Evolutionary conservation across 2,888 invertebrate species (phyloP), one percentile per base, ranked within the genome.

Genomic region (Meiosimyza platycephala): DNA sequence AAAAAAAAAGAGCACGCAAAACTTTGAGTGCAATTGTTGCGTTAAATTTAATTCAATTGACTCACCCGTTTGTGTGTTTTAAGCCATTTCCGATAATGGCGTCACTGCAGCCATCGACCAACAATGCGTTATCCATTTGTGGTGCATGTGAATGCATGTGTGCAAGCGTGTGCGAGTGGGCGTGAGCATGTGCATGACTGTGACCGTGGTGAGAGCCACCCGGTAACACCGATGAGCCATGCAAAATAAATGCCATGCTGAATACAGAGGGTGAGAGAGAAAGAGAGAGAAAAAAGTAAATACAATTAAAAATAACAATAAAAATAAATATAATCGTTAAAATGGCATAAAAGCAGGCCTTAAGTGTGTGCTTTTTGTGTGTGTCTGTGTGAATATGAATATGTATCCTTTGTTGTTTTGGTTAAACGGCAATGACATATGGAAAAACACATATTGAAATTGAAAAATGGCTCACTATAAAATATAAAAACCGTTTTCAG

Each of bases 211-310:
- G 89, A 87, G 12, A 89, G 86, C 68, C 76, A 73, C 66, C 68
- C 66, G 77, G 74, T 64, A 74, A 71, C 71, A 87, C 88, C 74
- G 91, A 91, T 76, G 91, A 90, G 4, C 93, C 93, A 83, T 95
- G 95, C 74, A 96, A 89, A 73, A 95, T 92, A 59, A 92, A 88
- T 48, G 94, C 95, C 90, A 96, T 93, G 75, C 93, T 94, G 84
- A 59, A 88, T 1, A 40, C 1, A 88, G 79, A 87, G 78, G 72
- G 60, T 63, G 72, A 67, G 47, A 73, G 72, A 28, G 52, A 64
- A 52, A 73, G 54, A 50, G 54, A 65, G 62, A 77, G 22, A 22
- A 2, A 50, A 74, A 28, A 68, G 22, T n/a, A 40, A 65, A 50
- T 18, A n/a, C n/a, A 50, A 57, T 50, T 50, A 28, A 33, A 51